Evolutionary conservation across 2,888 invertebrate species (phyloP).

Genomic region (Magallana nippona): DNA sequence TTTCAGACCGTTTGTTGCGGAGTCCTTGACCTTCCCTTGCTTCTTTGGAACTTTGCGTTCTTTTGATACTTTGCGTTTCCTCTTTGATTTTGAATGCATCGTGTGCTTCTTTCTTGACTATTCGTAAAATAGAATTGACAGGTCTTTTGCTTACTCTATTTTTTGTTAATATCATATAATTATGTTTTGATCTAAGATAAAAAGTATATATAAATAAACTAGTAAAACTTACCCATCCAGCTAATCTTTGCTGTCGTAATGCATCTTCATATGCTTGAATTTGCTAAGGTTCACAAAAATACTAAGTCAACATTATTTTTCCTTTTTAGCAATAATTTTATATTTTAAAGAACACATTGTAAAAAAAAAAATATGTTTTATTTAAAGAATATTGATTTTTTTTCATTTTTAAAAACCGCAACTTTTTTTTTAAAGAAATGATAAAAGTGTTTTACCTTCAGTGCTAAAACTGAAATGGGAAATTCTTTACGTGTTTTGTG

Average conservation of each 20-base stretch:
- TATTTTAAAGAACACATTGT: too few relatives aligned
- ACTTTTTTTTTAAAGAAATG: not conserved
- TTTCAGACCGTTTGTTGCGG: constrained; percentile 55
- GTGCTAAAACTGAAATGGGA: constrained; percentile 67
- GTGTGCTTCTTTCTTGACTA: constrained; percentile 52
- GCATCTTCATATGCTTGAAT: constrained; percentile 76
- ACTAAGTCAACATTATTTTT: too few relatives aligned
- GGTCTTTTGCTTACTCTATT: too few relatives aligned
- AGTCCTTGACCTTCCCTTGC: constrained; percentile 57
- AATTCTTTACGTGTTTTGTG: constrained; percentile 65
- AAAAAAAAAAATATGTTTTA: too few relatives aligned
- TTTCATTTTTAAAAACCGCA: too few relatives aligned
- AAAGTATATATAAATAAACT: too few relatives aligned
- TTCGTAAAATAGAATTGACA: too few relatives aligned
- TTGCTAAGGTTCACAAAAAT: constrained; percentile 63
- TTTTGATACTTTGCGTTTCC: constrained; percentile 54
- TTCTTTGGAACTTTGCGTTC: constrained; percentile 63
- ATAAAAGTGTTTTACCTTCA: constrained; percentile 61
- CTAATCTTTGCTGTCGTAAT: constrained; percentile 69
- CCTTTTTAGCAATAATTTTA: too few relatives aligned
- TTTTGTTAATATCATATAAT: too few relatives aligned
- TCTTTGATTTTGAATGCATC: constrained; percentile 35
- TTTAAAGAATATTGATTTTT: too few relatives aligned
- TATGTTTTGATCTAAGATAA: too few relatives aligned
- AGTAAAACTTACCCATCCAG: constrained; percentile 74